Evolutionary conservation across 2,113 vertebrate species (phyloP), one percentile per base, ranked within the genome.

Genomic region (Dipodomys spectabilis): DNA sequence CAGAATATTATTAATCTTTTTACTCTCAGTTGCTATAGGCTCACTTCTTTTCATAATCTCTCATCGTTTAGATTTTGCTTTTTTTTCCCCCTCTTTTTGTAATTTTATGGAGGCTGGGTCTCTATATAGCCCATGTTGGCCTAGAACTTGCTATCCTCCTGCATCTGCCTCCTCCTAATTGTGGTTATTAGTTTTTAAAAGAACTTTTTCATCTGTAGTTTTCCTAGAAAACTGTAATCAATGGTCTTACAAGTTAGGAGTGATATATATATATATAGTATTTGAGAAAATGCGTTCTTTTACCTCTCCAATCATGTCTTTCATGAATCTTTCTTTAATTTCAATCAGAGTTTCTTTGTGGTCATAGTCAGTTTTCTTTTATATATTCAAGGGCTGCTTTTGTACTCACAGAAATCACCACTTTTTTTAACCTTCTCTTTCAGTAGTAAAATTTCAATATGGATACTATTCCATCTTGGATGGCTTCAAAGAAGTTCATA

Each of bases 311-410:
- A 53, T 97, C 94, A 85, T 91, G 79, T 97, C 91, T 96, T 94
- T 95, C 78, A 90, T 95, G 91, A 94, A 82, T 91, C 77, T 94
- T 95, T 88, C 86, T 96, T 96, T 93, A 96, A 96, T 96, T 94
- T 96, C 87, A 95, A 85, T 96, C 81, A 96, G 86, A 95, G 86
- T 92, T 93, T 95, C 95, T 96, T 97, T 96, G 91, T 96, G 94
- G 49, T 78, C 81, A 82, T 73, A 94, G 91, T 96, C 84, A 95
- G 86, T 84, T 92, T 57, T 91, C 93, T 97, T 94, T 94, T 82
- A 94, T 92, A 67, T 94, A 89, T 95, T 94, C 93, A 95, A 44
- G 39, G 28, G 25, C 67, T 94, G 69, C 94, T 95, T 97, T 97
- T 97, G 85, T 95, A 88, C 91, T 96, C 79, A 94, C n/a, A 77